Evolutionary conservation across 2,113 vertebrate genomes (phyloP), one percentile per base, ranked within the genome.

Genomic region (Rhinoptilus africanus): DNA sequence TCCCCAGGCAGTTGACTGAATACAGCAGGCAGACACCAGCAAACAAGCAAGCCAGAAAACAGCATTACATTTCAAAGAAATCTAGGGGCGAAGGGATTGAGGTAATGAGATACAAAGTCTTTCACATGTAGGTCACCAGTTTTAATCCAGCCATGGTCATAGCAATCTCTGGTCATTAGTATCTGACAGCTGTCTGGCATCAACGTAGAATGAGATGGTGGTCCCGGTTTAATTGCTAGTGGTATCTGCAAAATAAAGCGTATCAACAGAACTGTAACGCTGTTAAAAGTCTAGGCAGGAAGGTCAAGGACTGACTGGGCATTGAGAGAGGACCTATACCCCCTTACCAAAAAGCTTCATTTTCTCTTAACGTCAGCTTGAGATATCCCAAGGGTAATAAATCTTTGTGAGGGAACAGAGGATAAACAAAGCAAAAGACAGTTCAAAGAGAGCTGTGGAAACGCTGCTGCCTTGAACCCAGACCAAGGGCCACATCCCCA

Each of bases 71-170:
- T 95, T 93, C 76, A 96, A 94, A 92, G 75, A 88, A 81, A 62
- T 67, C 51, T 72, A 87, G 41, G 53, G 59, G 37, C 62, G 66
- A 91, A 86, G 41, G 82, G 92, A 83, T 94, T 45, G 66, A 93
- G 66, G 84, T 76, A 97, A 96, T 76, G 92, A 95, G 89, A 97
- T 89, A 88, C 53, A 51, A 91, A 91, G 54, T 87, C 84, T 88
- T 94, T 85, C 77, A 86, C 90, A 90, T 95, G 71, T 84, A 95
- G 90, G 93, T 95, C 92, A 95, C 50, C 64, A 57, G 9, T 83
- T 92, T 92, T 91, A 96, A 95, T 83, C 62, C 91, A 76, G 32
- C 48, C 91, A 89, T 54, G 53, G 48, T 88, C 77, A 66, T 59
- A 62, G 71, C 50, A 76, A 95, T 89, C 74, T 89, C 32, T 3